Percentiles rank a stretch among this genome's conserved stretches.
Conservation (phyloP, 1,140 invertebrate species). For the Pomacea maculata region DNA sequence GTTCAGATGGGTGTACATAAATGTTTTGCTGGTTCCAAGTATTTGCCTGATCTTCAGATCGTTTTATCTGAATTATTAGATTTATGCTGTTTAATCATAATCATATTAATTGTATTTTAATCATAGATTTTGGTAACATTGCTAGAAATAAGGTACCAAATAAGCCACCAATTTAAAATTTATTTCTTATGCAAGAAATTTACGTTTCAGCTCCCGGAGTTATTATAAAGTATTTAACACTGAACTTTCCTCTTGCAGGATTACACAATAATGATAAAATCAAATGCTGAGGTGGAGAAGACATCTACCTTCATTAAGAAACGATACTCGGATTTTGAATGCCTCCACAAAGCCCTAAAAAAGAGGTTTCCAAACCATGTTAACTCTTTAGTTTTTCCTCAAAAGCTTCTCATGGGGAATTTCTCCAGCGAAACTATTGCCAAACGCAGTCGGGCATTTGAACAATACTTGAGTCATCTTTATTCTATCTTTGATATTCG, state of each 20-base stretch:
- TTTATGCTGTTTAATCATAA: neutral
- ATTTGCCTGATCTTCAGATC: no score
- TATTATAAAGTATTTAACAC: conserved; percentile 17
- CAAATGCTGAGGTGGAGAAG: conserved; percentile 52
- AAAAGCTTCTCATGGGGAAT: conserved; percentile 79
- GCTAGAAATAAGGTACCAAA: no score
- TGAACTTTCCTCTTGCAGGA: conserved; percentile 43
- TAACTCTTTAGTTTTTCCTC: conserved; percentile 74
- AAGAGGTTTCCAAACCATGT: conserved; percentile 72
- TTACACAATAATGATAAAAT: conserved; percentile 62
- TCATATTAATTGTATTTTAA: no score
- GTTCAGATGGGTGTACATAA: neutral
- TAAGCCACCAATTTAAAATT: no score
- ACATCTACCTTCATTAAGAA: conserved; percentile 74
- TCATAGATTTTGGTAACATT: no score
- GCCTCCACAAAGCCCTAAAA: conserved; percentile 73
- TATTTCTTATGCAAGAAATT: no score
- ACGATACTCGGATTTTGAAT: conserved; percentile 80
- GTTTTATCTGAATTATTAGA: neutral
- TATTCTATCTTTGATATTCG: conserved; percentile 70
- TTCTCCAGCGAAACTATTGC: conserved; percentile 78
- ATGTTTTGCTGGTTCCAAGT: neutral
- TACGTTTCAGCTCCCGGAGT: neutral
- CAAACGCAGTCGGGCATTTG: conserved; percentile 76
- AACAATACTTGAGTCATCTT: conserved; percentile 73